Percentiles rank a stretch among this genome's conserved stretches.
Evolutionary conservation across 2,797 vertebrate genomes (phyloP).

Genomic region (Lophotriccus pileatus): DNA sequence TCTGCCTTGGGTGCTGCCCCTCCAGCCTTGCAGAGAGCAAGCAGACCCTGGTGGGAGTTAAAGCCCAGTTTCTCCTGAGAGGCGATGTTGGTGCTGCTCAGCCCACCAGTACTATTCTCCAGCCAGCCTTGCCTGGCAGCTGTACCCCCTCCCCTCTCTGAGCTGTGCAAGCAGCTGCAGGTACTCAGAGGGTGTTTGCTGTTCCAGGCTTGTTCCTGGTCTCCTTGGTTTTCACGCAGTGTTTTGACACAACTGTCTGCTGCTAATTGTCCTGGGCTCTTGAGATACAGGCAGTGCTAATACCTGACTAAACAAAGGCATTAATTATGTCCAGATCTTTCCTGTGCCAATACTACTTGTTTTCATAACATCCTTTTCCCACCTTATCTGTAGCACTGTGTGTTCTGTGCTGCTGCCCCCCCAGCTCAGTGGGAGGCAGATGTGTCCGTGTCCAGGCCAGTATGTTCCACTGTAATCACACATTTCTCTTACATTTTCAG

Average conservation of each 20-base stretch:
- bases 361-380: neutral
- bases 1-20: neutral
- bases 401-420: neutral
- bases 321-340: neutral
- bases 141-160: neutral
- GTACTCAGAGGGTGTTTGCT: neutral
- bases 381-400: neutral
- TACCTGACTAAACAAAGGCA: slow-evolving; percentile 14
- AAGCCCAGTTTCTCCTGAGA: neutral
- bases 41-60: neutral
- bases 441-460: neutral
- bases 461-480: neutral
- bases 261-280: neutral
- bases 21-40: neutral
- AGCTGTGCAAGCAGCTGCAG: slow-evolving; percentile 20
- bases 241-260: neutral
- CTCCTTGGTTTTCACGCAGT: neutral
- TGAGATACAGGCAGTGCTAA: neutral
- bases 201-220: neutral
- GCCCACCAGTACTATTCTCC: neutral
- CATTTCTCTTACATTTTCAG: neutral
- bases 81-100: slow-evolving; percentile 12
- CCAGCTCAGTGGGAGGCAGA: neutral
- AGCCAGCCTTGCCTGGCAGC: neutral
- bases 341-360: neutral